Conservation (phyloP, 2,113 vertebrate species). For the Odontophorus gujanensis region DNA sequence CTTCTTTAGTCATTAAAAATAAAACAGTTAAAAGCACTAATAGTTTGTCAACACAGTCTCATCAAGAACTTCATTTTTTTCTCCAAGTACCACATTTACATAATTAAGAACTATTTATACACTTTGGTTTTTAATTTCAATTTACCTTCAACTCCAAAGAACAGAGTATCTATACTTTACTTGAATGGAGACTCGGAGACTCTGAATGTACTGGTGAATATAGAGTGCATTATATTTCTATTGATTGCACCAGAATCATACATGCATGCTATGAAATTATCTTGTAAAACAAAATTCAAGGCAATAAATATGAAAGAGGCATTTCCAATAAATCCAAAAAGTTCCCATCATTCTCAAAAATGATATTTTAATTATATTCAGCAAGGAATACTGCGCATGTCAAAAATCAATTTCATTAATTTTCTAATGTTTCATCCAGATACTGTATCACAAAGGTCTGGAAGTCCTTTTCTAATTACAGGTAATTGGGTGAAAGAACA, state of each 20-base stretch:
- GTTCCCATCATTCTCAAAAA: background rate
- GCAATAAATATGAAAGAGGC: background rate
- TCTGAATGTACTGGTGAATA: background rate
- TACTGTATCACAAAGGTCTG: slow-evolving; percentile 25
- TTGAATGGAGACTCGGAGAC: background rate
- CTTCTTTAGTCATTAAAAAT: background rate
- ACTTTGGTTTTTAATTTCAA: background rate
- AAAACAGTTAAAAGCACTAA: background rate
- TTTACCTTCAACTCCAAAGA: background rate
- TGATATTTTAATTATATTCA: slow-evolving; percentile 8
- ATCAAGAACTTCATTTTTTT: background rate
- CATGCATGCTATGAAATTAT: background rate
- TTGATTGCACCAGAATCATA: background rate
- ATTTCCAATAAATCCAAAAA: background rate
- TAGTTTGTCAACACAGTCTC: background rate
- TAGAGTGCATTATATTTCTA: background rate
- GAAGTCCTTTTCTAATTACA: slow-evolving; percentile 37
- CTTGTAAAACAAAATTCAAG: background rate
- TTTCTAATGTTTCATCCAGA: slow-evolving; percentile 17
- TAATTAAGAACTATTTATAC: slow-evolving; percentile 14
- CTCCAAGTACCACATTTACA: background rate
- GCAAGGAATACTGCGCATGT: background rate
- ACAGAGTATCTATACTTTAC: background rate
- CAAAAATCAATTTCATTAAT: slow-evolving; percentile 43
- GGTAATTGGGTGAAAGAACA: slow-evolving; percentile 42